Evolutionary conservation across 2,113 vertebrate species (phyloP), one percentile per base, ranked within the genome.

Genomic region (Emberiza fucata): DNA sequence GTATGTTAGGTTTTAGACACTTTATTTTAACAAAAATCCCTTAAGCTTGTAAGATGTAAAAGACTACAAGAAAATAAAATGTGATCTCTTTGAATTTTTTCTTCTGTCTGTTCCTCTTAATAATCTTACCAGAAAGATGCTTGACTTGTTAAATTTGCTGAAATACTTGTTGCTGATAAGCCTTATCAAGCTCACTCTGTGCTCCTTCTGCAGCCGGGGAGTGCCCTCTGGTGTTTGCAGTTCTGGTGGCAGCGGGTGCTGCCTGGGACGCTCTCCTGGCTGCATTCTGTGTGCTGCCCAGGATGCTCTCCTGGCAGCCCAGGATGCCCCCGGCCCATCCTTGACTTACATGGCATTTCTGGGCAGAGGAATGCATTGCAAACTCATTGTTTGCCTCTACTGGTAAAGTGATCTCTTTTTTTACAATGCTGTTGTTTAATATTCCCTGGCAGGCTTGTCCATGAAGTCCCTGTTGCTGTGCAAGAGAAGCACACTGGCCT

Each of bases 311-410:
- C 31, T 25, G 70, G 35, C 54, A 50, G 48, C 54, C 24, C 12
- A 0, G 27, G 23, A 6, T 42, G 25, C 45, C 53, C 47, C 5
- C 6, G 16, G 14, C 35, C 83, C 40, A 12, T 13, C n/a, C 59
- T 19, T 1, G 4, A 13, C 4, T n/a, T 40, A 0, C 1, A 4
- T 4, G 6, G 2, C 10, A 1, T 25, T 88, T 56, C 53, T 53
- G 33, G 17, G 19, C 29, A 3, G 20, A 37, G n/a, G 11, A 50
- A 16, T 11, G 29, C 42, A 7, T 1, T 1, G 33, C 14, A 29
- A 35, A 2, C 12, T 37, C 56, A 5, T 1, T 29, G 23, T 57
- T 75, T 64, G 9, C 14, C 19, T 69, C 14, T 72, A 37, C 6
- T 17, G 9, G 39, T 47, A 39, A 33, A 18, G 3, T 4, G 17